Evolutionary conservation across 1,140 invertebrate species (phyloP).

Genomic region (Mamestra configurata): DNA sequence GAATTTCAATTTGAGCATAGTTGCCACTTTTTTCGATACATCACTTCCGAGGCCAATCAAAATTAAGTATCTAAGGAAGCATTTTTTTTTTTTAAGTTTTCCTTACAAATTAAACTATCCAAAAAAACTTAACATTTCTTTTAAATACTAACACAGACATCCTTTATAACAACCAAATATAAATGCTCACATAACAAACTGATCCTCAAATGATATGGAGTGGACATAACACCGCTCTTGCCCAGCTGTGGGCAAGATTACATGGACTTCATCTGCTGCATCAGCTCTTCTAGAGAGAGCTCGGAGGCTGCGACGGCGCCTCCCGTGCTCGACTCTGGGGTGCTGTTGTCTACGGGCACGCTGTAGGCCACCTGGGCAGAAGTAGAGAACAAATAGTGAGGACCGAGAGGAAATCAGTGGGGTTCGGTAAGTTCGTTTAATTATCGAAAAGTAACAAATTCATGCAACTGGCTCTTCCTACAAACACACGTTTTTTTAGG

Average conservation of each 20-base stretch:
- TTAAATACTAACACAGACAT: neutral
- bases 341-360: conserved; percentile 76
- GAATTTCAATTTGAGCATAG: conserved; percentile 3
- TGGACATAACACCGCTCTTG: neutral
- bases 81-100: neutral
- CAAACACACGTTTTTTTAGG: too few relatives aligned
- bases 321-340: conserved; percentile 82
- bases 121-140: neutral
- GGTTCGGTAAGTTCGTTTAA: too few relatives aligned
- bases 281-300: conserved; percentile 93
- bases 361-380: conserved; percentile 80
- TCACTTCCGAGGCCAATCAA: neutral
- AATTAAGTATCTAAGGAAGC: neutral
- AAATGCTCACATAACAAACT: conserved; percentile 21
- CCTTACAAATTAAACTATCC: neutral
- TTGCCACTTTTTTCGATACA: neutral
- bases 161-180: conserved; percentile 15
- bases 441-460: too few relatives aligned
- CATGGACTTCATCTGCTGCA: conserved; percentile 96
- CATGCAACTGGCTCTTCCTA: too few relatives aligned
- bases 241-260: conserved; percentile 76
- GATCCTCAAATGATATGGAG: conserved; percentile 12
- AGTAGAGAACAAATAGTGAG: neutral
- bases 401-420: too few relatives aligned
- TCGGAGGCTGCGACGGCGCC: conserved; percentile 84